Base-by-base conservation (phyloP, 2,888 invertebrate genomes). In the Pecten maximus region DNA sequence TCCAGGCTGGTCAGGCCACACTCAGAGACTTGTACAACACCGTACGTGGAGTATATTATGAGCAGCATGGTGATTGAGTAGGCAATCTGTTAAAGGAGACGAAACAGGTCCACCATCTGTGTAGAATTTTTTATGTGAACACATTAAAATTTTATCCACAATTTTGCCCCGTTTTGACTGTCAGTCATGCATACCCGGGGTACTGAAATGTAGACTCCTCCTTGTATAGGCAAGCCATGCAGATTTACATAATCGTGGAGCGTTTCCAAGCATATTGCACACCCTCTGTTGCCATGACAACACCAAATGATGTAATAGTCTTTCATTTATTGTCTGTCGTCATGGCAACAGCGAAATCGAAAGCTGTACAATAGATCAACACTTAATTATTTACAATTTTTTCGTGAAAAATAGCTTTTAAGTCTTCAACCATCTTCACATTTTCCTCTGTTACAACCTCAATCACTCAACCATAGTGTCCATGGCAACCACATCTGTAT, bases 381-480 rank as follows among this genome's bases (percentile, higher is more conserved):
- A 74, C 35, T 15, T n/a, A 23, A 0, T 35, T 74, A 74, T 74
- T 8, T 74, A 35, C 74, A 74, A 35, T 74, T 74, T 44, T 44
- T 23, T 35, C n/a, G 28, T 28, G 74, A 74, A 74, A 60, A 74
- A 74, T 74, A 74, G 74, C 74, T 60, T 60, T n/a, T n/a, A 60
- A 60, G 35, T 74, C 35, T 74, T 35, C 74, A 60, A 60, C 60
- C 60, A n/a, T 74, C 15, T 74, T 23, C 74, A 74, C 74, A 35
- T 28, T 54, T 54, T 35, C 10, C 8, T 15, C 74, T 35, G 35
- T 35, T 23, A 74, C 74, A 74, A 74, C 74, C 74, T 74, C 74
- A 35, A 74, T 74, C 74, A 35, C 74, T 74, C 74, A 74, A 74
- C 74, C 74, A 74, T 74, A 74, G 74, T 54, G 54, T 54, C n/a